These are phyloP conservation scores for Condylura cristata DNA, from an alignment of 2,113 vertebrate genomes.

Conservation along the genomic window DNA sequence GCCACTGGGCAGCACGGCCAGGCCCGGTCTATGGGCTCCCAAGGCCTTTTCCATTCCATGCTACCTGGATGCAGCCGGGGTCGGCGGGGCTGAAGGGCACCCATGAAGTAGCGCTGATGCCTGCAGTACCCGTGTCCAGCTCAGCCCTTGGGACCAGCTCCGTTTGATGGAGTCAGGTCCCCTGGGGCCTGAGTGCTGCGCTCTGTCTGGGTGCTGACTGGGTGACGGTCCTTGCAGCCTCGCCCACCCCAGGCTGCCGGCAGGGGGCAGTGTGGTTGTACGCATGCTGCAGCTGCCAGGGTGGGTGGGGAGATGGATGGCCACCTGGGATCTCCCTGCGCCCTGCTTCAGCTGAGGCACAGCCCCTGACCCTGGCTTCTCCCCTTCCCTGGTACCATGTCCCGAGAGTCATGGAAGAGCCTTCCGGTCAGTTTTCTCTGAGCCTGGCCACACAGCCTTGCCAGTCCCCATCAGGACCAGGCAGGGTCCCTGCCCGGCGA, in stretches of 20 bases:
- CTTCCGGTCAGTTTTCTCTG: background rate
- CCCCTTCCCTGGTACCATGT: background rate
- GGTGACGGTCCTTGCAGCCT: constrained; percentile 29
- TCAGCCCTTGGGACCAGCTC: background rate
- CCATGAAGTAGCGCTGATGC: background rate
- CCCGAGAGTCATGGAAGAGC: background rate
- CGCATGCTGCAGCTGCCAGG: background rate
- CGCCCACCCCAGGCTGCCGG: background rate
- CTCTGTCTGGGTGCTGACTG: background rate
- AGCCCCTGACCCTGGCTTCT: background rate
- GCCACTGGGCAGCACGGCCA: background rate
- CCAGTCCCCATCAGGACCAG: background rate
- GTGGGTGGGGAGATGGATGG: background rate
- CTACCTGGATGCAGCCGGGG: background rate
- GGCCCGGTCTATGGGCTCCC: background rate
- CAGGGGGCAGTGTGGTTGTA: constrained; percentile 34
- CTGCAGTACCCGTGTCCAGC: background rate
- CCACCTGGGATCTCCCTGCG: background rate
- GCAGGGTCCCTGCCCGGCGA: background rate
- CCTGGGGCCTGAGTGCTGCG: background rate
- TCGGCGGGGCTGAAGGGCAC: fast-evolving
- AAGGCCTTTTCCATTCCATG: background rate
- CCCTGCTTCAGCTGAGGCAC: background rate
- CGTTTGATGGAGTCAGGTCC: background rate
- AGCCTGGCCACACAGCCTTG: background rate